A percentile compares a stretch with the other conserved stretches of the same genome.
Conservation (phyloP, 2,888 invertebrate species). For the Lasioglossum calceatum region DNA sequence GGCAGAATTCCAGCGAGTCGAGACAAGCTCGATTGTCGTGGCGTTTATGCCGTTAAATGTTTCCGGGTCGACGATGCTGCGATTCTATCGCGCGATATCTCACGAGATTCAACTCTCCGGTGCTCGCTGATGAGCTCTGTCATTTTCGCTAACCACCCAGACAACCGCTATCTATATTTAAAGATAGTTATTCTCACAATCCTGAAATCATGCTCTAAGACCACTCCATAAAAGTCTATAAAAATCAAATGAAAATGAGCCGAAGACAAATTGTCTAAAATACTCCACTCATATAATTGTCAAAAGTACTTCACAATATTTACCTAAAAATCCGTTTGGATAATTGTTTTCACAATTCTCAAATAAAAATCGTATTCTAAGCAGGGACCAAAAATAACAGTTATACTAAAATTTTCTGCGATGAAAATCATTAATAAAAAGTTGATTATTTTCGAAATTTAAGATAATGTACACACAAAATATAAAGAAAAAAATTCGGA, state of each 20-base stretch:
- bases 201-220: not conserved
- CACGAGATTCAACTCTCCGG: not conserved
- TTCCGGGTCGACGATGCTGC: constrained; percentile 13
- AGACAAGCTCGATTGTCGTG: constrained; percentile 12
- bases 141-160: not conserved
- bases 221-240: not conserved
- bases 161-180: not conserved
- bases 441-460: too few species aligned
- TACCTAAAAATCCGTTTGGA: too few species aligned
- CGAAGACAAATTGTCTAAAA: too few species aligned
- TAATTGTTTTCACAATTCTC: too few species aligned
- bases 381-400: too few species aligned
- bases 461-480: too few species aligned
- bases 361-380: too few species aligned
- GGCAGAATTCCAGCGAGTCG: not conserved
- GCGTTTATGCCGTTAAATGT: constrained; percentile 10
- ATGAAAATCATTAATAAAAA: too few species aligned
- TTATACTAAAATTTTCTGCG: too few species aligned
- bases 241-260: not conserved
- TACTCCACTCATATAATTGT: too few species aligned
- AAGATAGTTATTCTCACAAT: not conserved
- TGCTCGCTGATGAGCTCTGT: not conserved
- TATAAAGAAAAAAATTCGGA: too few species aligned
- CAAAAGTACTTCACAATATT: too few species aligned
- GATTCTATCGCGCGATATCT: not conserved